These are phyloP conservation scores for Charaxes varanes DNA, from an alignment of 1,140 invertebrate genomes.

Conservation along the genomic window DNA sequence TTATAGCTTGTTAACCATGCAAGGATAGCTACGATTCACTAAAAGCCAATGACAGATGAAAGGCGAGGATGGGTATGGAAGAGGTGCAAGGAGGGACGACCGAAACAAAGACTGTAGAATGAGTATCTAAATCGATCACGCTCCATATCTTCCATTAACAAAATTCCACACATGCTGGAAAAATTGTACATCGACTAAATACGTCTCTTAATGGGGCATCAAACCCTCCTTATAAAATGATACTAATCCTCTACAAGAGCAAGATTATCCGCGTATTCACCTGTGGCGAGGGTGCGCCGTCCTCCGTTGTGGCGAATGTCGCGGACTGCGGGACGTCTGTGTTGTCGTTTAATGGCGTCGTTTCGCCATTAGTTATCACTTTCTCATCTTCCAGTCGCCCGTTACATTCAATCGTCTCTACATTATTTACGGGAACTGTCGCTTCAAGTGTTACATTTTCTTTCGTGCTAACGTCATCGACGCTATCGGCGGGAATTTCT, in stretches of 20 bases:
- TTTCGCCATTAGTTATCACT: conserved; percentile 22
- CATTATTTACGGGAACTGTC: not conserved
- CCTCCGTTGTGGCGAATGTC: conserved; percentile 20
- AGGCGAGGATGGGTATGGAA: conserved; percentile 19
- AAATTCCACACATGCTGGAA: conserved; percentile 57
- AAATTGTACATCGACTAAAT: conserved; percentile 58
- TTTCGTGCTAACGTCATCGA: no score
- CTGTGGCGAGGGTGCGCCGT: conserved; percentile 34
- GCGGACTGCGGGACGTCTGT: conserved; percentile 6
- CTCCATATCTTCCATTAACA: conserved; percentile 49
- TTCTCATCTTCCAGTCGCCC: conserved; percentile 13
- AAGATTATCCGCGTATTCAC: conserved; percentile 61
- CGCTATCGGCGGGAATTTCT: not conserved
- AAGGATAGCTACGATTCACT: conserved; percentile 1
- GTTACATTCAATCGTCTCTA: conserved; percentile 8
- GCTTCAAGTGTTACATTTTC: not conserved
- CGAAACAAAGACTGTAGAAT: conserved; percentile 24
- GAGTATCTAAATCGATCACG: conserved; percentile 29
- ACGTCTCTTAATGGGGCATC: conserved; percentile 40
- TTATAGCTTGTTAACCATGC: conserved; percentile 21
- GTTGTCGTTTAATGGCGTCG: conserved; percentile 6
- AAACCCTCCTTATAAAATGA: conserved; percentile 38
- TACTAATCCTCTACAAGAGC: conserved; percentile 62
- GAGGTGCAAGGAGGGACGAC: conserved; percentile 25
- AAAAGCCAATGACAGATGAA: conserved; percentile 7